Evolutionary conservation across 2,113 vertebrate species (phyloP).

Genomic region (Cheilinus undulatus): DNA sequence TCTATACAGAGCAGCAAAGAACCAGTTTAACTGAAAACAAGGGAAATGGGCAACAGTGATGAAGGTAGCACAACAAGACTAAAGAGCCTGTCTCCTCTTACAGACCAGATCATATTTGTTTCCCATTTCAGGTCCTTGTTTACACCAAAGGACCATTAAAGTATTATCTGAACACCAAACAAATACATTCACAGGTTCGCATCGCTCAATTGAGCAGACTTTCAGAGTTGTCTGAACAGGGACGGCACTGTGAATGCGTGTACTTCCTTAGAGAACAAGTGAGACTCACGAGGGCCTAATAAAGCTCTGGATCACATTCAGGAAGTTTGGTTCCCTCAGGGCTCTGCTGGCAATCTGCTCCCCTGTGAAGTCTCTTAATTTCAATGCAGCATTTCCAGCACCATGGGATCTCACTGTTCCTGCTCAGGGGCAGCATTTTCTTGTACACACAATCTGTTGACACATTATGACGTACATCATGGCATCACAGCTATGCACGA

Average conservation of each 20-base stretch:
- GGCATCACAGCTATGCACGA: not conserved
- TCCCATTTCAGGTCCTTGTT: not conserved
- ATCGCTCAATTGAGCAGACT: constrained; percentile 7
- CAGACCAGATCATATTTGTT: not conserved
- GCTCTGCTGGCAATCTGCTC: constrained; percentile 61
- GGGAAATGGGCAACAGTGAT: no score
- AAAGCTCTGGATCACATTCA: constrained; percentile 51
- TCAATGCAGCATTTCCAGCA: constrained; percentile 53
- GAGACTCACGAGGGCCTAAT: constrained; percentile 45
- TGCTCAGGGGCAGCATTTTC: constrained; percentile 48
- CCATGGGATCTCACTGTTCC: constrained; percentile 45
- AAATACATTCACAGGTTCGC: constrained; percentile 4
- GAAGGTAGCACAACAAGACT: not conserved
- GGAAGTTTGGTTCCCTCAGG: constrained; percentile 42
- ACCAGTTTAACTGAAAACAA: no score
- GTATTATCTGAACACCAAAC: constrained; percentile 3
- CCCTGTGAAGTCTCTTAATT: constrained; percentile 63
- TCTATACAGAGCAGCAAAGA: no score
- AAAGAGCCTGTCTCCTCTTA: not conserved
- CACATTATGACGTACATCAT: constrained; percentile 19
- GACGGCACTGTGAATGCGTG: not conserved
- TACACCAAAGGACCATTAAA: constrained; percentile 1
- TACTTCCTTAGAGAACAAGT: constrained; percentile 43
- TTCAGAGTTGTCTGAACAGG: constrained; percentile 22
- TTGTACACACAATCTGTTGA: constrained; percentile 53